A percentile compares a stretch with the other conserved stretches of the same genome.
phyloP scores from a whole-genome alignment of 1,140 invertebrate species.

The Batillaria attramentaria region DNA sequence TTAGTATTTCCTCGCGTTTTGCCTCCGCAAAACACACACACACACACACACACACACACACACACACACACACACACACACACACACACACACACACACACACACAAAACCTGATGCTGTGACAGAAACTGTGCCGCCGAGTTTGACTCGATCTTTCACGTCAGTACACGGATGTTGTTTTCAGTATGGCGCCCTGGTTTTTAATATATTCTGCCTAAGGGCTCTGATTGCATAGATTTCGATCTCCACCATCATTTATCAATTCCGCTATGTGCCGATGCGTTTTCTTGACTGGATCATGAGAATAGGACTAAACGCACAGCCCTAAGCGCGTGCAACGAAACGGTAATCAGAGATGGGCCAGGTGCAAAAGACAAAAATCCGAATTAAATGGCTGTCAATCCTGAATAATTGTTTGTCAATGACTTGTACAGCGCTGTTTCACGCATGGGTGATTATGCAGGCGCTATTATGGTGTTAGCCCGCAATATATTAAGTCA shows the following conservation, averaged over 20 bases:
- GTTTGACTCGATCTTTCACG: no score
- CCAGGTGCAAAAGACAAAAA: no score
- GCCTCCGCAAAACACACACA: no score
- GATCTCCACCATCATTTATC: not conserved
- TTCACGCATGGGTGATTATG: not conserved
- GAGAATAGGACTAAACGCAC: no score
- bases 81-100: not conserved
- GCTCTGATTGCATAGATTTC: not conserved
- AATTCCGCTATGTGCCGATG: not conserved
- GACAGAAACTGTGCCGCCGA: no score
- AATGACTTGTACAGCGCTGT: no score
- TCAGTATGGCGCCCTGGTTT: not conserved
- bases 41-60: constrained; percentile 2
- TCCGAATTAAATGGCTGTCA: no score
- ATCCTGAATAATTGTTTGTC: no score
- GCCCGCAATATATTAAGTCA: not conserved
- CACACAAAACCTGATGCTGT: not conserved
- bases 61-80: constrained; percentile 2
- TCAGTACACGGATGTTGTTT: not conserved
- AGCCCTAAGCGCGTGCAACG: no score
- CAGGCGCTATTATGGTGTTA: not conserved
- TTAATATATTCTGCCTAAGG: not conserved
- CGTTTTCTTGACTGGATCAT: not conserved
- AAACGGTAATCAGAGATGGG: no score
- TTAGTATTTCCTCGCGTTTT: not conserved